Percentiles rank a stretch among this genome's conserved stretches.
These are phyloP conservation scores for Phocides pigmalion DNA, from an alignment of 1,140 invertebrate species.

Conservation along the genomic window DNA sequence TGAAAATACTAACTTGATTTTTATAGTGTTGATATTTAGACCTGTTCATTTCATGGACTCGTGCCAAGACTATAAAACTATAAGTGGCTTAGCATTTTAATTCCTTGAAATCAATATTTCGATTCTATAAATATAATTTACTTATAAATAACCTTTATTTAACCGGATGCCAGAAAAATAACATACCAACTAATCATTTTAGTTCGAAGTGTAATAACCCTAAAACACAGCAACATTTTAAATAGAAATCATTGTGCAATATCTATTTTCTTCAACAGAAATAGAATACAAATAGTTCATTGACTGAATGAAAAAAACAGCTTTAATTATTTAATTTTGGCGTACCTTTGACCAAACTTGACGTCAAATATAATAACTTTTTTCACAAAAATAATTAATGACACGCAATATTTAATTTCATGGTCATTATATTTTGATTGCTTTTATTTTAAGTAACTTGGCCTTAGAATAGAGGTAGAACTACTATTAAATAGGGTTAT, in stretches of 20 bases:
- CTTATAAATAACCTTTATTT: not conserved
- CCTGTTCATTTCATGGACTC: slow-evolving; percentile 5
- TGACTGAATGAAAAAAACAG: too few relatives aligned
- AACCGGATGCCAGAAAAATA: not conserved
- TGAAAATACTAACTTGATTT: slow-evolving; percentile 20
- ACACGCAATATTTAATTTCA: too few relatives aligned
- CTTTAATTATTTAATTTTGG: too few relatives aligned
- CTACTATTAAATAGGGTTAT: too few relatives aligned
- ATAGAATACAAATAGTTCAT: too few relatives aligned
- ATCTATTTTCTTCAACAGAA: too few relatives aligned
- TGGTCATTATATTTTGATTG: too few relatives aligned
- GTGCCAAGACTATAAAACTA: slow-evolving; percentile 22
- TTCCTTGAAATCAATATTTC: not conserved
- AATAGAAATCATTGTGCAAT: not conserved
- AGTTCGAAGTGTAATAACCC: not conserved
- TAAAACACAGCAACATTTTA: not conserved
- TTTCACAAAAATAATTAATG: too few relatives aligned
- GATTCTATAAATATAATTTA: not conserved
- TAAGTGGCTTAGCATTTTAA: slow-evolving; percentile 21
- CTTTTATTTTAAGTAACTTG: too few relatives aligned
- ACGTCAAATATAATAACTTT: too few relatives aligned
- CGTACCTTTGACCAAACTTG: too few relatives aligned
- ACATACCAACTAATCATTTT: not conserved
- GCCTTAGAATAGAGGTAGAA: too few relatives aligned
- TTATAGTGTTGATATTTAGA: slow-evolving; percentile 21